Conservation (phyloP, 2,113 vertebrate genomes). For the Apteryx mantelli region DNA sequence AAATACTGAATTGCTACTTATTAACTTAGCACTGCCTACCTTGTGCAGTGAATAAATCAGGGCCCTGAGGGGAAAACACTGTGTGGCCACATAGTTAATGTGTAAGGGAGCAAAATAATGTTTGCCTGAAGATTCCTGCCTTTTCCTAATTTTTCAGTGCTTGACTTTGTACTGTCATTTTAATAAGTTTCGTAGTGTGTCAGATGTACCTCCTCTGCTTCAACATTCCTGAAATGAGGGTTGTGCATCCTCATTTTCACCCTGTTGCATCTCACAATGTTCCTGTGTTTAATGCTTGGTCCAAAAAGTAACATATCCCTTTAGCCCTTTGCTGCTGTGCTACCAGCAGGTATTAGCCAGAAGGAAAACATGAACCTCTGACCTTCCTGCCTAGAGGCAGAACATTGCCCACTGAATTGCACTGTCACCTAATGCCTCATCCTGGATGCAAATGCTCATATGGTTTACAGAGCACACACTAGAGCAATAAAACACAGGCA, state of each 20-base stretch:
- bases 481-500: slow-evolving; percentile 44
- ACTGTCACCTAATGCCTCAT: slow-evolving; percentile 8
- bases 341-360: background rate
- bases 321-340: background rate
- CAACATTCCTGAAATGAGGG: background rate
- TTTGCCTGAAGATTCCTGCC: slow-evolving; percentile 51
- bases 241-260: slow-evolving; percentile 26
- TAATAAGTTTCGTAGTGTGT: slow-evolving; percentile 42
- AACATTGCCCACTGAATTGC: slow-evolving; percentile 18
- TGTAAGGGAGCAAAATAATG: slow-evolving; percentile 26
- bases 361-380: background rate
- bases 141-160: slow-evolving; percentile 45
- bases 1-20: background rate
- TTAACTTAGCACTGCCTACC: background rate
- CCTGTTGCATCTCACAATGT: background rate
- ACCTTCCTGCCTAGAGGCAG: background rate
- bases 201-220: background rate
- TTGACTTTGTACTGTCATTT: slow-evolving; percentile 57
- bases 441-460: slow-evolving; percentile 16
- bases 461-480: slow-evolving; percentile 28
- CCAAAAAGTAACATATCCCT: slow-evolving; percentile 13
- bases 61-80: slow-evolving; percentile 28
- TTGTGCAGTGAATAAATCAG: slow-evolving; percentile 20
- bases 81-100: background rate
- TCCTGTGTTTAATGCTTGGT: slow-evolving; percentile 19